Percentiles rank a stretch among this genome's conserved stretches.
Conservation (phyloP, 2,113 vertebrate genomes). For the Pelodiscus sinensis region DNA sequence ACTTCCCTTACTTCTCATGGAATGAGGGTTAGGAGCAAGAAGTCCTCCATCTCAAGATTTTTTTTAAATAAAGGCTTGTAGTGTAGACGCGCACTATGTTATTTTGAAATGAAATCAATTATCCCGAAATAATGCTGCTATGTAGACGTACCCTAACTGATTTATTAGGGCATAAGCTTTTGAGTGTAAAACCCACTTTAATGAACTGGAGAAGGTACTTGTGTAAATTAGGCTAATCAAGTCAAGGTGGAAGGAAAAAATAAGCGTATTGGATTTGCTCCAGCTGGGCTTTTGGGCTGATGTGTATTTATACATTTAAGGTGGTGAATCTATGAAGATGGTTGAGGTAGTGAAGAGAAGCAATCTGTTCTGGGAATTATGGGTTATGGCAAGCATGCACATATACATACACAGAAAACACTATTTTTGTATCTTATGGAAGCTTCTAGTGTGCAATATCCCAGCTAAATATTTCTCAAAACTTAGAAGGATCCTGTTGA, state of each 20-base stretch:
- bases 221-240: too few species aligned
- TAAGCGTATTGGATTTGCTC: slow-evolving; percentile 26
- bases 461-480: slow-evolving; percentile 25
- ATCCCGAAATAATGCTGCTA: too few species aligned
- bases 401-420: background rate
- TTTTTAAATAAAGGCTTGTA: too few species aligned
- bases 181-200: too few species aligned
- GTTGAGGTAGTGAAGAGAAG: slow-evolving; percentile 2
- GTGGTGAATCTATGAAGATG: background rate
- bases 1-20: too few species aligned
- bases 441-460: background rate
- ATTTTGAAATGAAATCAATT: too few species aligned
- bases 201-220: too few species aligned
- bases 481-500: slow-evolving; percentile 5
- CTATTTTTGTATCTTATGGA: background rate
- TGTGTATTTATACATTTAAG: slow-evolving; percentile 15
- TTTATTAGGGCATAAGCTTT: too few species aligned
- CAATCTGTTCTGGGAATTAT: background rate
- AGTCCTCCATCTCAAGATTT: too few species aligned
- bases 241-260: background rate
- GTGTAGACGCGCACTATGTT: too few species aligned
- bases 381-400: slow-evolving; percentile 1
- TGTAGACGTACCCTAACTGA: too few species aligned
- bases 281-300: background rate
- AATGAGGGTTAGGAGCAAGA: too few species aligned